A percentile compares a stretch with the other conserved stretches of the same genome.
phyloP scores from a whole-genome alignment of 1,140 invertebrate genomes.

The Brachionus sp. region DNA sequence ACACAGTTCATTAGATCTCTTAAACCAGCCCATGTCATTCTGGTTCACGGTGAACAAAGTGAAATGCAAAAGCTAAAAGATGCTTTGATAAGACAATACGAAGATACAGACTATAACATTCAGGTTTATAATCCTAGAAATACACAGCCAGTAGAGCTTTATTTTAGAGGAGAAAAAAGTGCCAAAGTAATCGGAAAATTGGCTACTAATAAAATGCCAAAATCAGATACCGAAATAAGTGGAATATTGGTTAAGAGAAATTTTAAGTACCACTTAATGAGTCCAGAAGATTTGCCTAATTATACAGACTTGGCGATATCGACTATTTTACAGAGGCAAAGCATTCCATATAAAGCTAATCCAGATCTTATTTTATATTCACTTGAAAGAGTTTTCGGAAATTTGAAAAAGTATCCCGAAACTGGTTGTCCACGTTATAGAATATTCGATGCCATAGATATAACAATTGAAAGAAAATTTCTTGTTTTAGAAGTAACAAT shows the following conservation, averaged over 20 bases:
- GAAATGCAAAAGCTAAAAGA: conserved; percentile 94
- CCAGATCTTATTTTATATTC: not conserved
- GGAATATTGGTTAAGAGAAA: conserved; percentile 94
- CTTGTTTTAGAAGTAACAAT: conserved; percentile 72
- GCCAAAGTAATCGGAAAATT: conserved; percentile 88
- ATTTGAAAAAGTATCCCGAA: conserved; percentile 29
- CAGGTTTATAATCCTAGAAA: conserved; percentile 92
- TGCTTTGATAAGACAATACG: conserved; percentile 87
- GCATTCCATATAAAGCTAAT: conserved; percentile 76
- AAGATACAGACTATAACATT: conserved; percentile 79
- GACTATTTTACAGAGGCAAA: conserved; percentile 82
- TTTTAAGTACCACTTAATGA: conserved; percentile 94
- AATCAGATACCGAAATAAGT: conserved; percentile 71
- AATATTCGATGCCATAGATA: conserved; percentile 68
- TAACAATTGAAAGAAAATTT: conserved; percentile 77
- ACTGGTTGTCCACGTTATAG: not conserved
- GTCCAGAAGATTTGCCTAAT: conserved; percentile 81
- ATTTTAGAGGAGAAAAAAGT: conserved; percentile 93
- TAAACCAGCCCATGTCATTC: conserved; percentile 89
- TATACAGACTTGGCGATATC: conserved; percentile 93
- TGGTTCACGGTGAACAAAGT: conserved; percentile 97
- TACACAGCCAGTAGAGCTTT: conserved; percentile 83
- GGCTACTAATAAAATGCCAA: conserved; percentile 74
- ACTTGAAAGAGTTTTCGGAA: not conserved
- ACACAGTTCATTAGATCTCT: conserved; percentile 90